Base-by-base conservation (phyloP, 2,113 vertebrate species). In the Albula glossodonta region DNA sequence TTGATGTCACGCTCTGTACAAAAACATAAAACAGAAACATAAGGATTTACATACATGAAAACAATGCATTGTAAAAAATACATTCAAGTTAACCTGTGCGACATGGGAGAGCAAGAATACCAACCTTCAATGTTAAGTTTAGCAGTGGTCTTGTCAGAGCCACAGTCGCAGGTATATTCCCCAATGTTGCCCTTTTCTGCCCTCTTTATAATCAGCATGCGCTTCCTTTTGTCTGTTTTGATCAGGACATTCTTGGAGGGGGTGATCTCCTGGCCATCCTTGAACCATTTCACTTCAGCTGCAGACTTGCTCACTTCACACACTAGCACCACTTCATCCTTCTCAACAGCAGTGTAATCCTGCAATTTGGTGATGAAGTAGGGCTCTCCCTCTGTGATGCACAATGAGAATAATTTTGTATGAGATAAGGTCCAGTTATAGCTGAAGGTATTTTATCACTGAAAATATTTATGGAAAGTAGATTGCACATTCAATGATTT, bases 321-420 rank as follows among this genome's bases (percentile, higher is more conserved):
- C 66, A 97, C 96, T 83, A 99, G 92, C 85, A 95, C 60, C 56
- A 97, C 97, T 90, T 99, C 97, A 52, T 99, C 98, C 93, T 99
- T 99, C 90, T 99, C 98, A 1, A 99, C 96, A 0, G 97, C 97
- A 0, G 98, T 97, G 90, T 99, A 99, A 94, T 99, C 97, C 87
- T 99, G 97, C 78, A 99, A 96, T 88, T 98, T 99, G 51, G 94
- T 96, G 50, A 97, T 97, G 91, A 99, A 99, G 92, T 99, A 99
- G 70, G 97, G 95, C 87, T 99, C 98, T 88, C 97, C 98, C 93
- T 99, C 98, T 99, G 95, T 84, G 94, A 90, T 87, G 66, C 60
- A 82, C 15, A 52, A 84, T 51, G 31, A 78, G 31, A 49, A 50
- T 84, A 48, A 48, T 70, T 52, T 13, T 13, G 52, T 19, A 8